Base-by-base conservation (phyloP, 1,140 invertebrate species). In the Trichonephila clavata region DNA sequence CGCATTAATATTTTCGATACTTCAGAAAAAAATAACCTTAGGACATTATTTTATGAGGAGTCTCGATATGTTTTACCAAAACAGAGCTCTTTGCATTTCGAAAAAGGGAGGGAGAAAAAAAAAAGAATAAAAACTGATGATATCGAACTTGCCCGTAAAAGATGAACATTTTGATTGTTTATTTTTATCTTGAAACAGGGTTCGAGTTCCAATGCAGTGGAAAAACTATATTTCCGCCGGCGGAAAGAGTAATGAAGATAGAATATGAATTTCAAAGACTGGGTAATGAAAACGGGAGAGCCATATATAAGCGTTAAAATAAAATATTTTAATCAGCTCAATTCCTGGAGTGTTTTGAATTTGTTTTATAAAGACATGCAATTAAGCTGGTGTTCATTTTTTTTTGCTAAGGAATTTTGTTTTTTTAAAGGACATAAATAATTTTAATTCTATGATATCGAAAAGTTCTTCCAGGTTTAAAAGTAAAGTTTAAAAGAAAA, bases 1-100 rank as follows among this genome's bases (percentile, higher is more conserved):
- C 50, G 39, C 50, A 59, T 83, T 59, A 57, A 59, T 83, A 59
- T 57, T 59, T 83, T 83, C 81, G 81, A 83, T 83, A 83, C 50
- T 57, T 59, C 77, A 20, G 8, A 24, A 21, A 83, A 83, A 59
- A 83, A 83, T 83, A 59, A 4, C 81, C 81, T 57, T 50, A 57
- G 81, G 81, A 24, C n/a, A 83, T 83, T 50, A 83, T 83, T 83
- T 83, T 59, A 8, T n/a, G 81, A 59, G 18, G 8, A 43, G 21
- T 57, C 50, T 59, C 81, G 81, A 57, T 57, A 83, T 83, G 81
- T 59, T 59, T 50, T 59, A 50, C 50, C 43, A 83, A 83, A 57
- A 57, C 43, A 83, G n/a, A 4, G 20, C 43, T 81, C 77, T 24
- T 80, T 43, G 50, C 32, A 81, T 27, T 81, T 18, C 39, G 8